Base-by-base conservation (phyloP, 2,888 invertebrate species). In the Coleophora flavipennella region DNA sequence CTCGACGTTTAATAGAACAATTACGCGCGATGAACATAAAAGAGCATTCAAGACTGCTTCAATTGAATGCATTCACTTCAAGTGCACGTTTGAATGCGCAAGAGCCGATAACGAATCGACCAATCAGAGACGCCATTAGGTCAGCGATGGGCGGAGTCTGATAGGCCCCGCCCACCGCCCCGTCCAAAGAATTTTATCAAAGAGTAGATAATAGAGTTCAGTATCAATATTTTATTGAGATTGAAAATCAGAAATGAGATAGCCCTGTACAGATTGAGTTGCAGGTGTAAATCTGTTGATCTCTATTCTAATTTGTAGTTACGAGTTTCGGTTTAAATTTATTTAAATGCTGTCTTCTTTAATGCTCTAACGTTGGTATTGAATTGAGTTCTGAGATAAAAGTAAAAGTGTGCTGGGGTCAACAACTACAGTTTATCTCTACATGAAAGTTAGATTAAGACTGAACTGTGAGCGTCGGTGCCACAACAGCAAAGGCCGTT, bases 171-270 rank as follows among this genome's bases (percentile, higher is more conserved):
- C 80, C 83, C 61, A 67, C 66, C 80, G 73, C 79, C 80, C 62
- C 53, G 61, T 53, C 57, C 60, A 62, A 50, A 53, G 58, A 66
- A 68, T 72, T 72, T 77, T 64, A 67, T 59, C 69, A 76, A 6
- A 20, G 20, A 72, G 66, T 70, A 62, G 69, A 72, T 70, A 70
- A 67, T 72, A 70, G 64, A 62, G 62, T 62, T 64, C 55, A 55
- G 55, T 38, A 51, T 59, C 60, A 49, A 51, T 54, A 50, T 61
- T 67, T 67, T 65, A 67, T 67, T 65, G 62, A 62, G 60, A 65
- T 61, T 56, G 57, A 55, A 55, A 61, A 57, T 56, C 55, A 42
- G 50, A 49, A 54, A 58, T 64, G 56, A 50, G 48, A 53, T 49
- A 48, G 20, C 20, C 20, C 20, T 20, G 46, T 34, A 13, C 10